These are phyloP conservation scores for Chelonus insularis DNA, from an alignment of 1,140 invertebrate genomes.

Conservation along the genomic window DNA sequence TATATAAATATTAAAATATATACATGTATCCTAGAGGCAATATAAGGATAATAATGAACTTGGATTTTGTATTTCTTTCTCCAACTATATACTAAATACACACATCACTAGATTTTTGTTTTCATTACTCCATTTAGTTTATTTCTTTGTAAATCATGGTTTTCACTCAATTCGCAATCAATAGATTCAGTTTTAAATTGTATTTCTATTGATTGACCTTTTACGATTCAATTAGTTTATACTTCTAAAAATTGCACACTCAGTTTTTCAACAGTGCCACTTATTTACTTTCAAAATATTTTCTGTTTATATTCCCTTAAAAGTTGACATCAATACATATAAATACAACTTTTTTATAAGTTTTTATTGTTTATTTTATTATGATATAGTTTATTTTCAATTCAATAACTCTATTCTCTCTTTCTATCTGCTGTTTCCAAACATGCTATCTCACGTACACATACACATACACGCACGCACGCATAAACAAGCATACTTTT, in stretches of 20 bases:
- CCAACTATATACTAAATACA: conserved; percentile 6
- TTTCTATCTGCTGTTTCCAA: background rate
- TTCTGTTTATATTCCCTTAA: background rate
- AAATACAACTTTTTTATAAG: too few species aligned
- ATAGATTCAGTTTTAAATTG: too few species aligned
- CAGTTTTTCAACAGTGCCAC: too few species aligned
- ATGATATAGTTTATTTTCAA: background rate
- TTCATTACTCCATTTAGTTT: background rate
- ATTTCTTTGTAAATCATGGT: background rate
- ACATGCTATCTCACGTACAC: background rate
- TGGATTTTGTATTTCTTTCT: conserved; percentile 5
- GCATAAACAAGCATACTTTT: conserved; percentile 1
- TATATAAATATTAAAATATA: too few species aligned
- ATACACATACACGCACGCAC: background rate
- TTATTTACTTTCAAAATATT: too few species aligned
- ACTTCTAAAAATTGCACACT: too few species aligned
- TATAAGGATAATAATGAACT: background rate
- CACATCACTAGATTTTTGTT: background rate
- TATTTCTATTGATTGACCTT: too few species aligned
- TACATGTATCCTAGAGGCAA: conserved; percentile 3
- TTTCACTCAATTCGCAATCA: too few species aligned
- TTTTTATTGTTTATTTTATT: background rate
- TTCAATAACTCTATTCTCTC: conserved; percentile 6
- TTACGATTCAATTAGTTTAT: too few species aligned
- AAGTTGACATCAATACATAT: too few species aligned